These are phyloP conservation scores for Erebia epiphron DNA, from an alignment of 2,888 invertebrate genomes.

Conservation along the genomic window DNA sequence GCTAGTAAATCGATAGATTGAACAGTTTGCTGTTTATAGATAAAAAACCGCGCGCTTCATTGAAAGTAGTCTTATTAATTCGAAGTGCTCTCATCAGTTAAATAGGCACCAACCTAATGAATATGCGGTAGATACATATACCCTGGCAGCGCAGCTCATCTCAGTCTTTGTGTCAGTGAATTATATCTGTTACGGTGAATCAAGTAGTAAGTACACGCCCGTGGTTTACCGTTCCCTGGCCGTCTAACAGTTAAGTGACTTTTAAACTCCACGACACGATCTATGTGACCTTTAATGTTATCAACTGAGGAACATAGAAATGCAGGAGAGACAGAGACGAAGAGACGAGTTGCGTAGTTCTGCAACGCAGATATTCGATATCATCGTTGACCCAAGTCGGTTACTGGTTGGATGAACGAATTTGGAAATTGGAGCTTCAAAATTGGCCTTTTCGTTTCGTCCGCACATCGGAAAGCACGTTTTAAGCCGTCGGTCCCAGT, in stretches of 20 bases:
- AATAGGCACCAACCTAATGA: neutral
- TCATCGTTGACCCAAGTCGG: too few relatives aligned
- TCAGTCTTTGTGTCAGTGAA: slow-evolving; percentile 22
- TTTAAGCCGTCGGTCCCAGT: too few relatives aligned
- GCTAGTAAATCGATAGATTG: too few relatives aligned
- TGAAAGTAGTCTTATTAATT: too few relatives aligned
- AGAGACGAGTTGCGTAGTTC: too few relatives aligned
- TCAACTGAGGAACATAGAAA: neutral
- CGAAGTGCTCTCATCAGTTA: too few relatives aligned
- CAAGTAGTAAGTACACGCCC: slow-evolving; percentile 34
- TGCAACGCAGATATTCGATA: too few relatives aligned
- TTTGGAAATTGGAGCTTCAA: too few relatives aligned
- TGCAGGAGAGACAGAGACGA: neutral
- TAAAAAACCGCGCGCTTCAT: neutral
- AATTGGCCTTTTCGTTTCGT: too few relatives aligned
- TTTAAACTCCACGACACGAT: slow-evolving; percentile 45
- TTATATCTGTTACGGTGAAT: slow-evolving; percentile 30
- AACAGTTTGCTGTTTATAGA: too few relatives aligned
- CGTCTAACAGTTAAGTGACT: slow-evolving; percentile 44
- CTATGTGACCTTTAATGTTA: slow-evolving; percentile 25
- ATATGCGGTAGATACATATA: slow-evolving; percentile 4
- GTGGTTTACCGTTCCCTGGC: slow-evolving; percentile 42
- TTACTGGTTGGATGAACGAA: too few relatives aligned
- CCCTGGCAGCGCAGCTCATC: slow-evolving; percentile 1
- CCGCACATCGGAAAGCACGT: too few relatives aligned